Evolutionary conservation across 2,113 vertebrate species (phyloP), one percentile per base, ranked within the genome.

Genomic region (Sterrhoptilus dennistouni): DNA sequence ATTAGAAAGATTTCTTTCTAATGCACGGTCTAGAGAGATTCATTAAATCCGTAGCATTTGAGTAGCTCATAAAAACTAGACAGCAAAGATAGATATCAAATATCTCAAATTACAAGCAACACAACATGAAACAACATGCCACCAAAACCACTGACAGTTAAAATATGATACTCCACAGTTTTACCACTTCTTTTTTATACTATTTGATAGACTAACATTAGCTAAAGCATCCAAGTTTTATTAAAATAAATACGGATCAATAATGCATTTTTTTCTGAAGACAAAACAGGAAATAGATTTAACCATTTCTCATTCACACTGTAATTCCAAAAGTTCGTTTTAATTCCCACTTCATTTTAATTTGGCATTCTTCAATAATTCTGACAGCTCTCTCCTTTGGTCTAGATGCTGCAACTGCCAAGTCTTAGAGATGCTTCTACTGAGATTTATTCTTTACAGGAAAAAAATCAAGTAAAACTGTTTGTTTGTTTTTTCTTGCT

Each of bases 1-100:
- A 77, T 70, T 47, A 54, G 59, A 90, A 91, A 89, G 36, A 33
- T 35, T 66, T 82, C 60, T 78, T 71, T 47, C 72, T 75, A 89
- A 72, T 28, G 57, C 47, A 84, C 9, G 3, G 35, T 95, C 40
- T 69, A 38, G 38, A 83, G 89, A 77, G 69, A 93, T 88, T 93
- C 54, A 59, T 71, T 86, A 95, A 77, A 91, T 92, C n/a, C 75
- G 52, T 19, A 56, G 27, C 72, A 36, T 84, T 95, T 74, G 71
- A 74, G 61, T 69, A 94, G 23, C 87, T 95, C 63, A 93, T 89
- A 95, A 57, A 94, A 89, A 74, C n/a, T 53, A 35, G 68, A 75
- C 78, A 95, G 31, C 21, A 80, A 90, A 95, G n/a, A 36, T 36
- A 74, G 57, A 42, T 29, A 88, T 11, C 4, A 6, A 78, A 49